Conservation (phyloP, 2,888 invertebrate genomes). For the Phengaris arion region DNA sequence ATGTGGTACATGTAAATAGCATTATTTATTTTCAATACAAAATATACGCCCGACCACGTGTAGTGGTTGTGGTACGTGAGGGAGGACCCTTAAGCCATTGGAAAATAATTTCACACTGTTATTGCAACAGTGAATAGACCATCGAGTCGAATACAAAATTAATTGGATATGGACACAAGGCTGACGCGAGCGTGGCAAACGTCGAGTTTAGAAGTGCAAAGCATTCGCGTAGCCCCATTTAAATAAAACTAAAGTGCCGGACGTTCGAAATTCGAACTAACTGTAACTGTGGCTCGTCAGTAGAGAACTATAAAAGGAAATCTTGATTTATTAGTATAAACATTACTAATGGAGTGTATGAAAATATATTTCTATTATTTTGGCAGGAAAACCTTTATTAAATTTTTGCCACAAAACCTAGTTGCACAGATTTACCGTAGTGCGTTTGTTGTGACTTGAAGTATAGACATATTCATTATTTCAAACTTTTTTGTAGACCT, state of each 20-base stretch:
- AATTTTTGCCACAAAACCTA: too few relatives aligned
- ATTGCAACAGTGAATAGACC: background rate
- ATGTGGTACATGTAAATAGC: too few relatives aligned
- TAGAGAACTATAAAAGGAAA: background rate
- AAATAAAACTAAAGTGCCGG: slow-evolving; percentile 7
- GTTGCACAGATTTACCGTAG: too few relatives aligned
- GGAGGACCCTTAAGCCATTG: background rate
- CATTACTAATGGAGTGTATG: background rate
- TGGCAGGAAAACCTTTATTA: too few relatives aligned
- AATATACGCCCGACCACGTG: too few relatives aligned
- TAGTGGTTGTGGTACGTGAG: background rate
- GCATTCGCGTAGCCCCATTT: background rate
- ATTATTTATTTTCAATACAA: too few relatives aligned
- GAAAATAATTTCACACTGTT: background rate
- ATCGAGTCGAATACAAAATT: slow-evolving; percentile 1
- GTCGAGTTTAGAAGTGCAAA: slow-evolving; percentile 4
- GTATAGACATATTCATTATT: too few relatives aligned
- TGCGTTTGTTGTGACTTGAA: too few relatives aligned
- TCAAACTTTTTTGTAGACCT: too few relatives aligned
- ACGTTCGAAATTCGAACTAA: background rate
- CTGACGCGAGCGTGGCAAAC: slow-evolving; percentile 9
- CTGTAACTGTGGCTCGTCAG: background rate
- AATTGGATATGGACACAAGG: slow-evolving; percentile 3
- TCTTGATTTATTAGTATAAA: background rate
- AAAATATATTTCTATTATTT: too few relatives aligned